phyloP scores from a whole-genome alignment of 2,888 invertebrate species.

The Caenorhabditis panamensis region DNA sequence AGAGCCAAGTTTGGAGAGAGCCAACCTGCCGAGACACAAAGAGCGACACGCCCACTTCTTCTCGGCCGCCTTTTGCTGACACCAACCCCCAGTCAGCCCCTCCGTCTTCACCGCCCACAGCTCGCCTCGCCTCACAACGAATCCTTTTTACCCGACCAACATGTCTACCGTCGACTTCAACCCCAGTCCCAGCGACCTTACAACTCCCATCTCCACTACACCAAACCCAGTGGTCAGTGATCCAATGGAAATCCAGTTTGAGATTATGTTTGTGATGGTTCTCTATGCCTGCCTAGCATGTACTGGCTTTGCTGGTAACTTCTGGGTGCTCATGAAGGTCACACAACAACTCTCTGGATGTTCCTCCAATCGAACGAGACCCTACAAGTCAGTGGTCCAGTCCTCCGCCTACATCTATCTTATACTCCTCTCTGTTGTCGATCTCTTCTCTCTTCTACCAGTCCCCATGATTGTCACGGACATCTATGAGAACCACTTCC shows the following conservation, averaged over 20 bases:
- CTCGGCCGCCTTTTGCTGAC: conserved; percentile 9
- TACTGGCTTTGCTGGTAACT: conserved; percentile 75
- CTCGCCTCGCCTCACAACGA: conserved; percentile 41
- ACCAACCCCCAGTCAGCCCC: conserved; percentile 10
- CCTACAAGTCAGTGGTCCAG: conserved; percentile 71
- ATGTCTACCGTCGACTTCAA: conserved; percentile 9
- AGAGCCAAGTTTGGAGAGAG: conserved; percentile 47
- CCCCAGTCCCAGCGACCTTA: too few relatives aligned
- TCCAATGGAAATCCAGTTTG: conserved; percentile 45
- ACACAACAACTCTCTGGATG: conserved; percentile 72
- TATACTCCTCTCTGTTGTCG: conserved; percentile 78
- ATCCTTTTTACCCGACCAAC: conserved; percentile 27
- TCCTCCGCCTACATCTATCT: conserved; percentile 79
- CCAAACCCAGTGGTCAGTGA: conserved; percentile 18
- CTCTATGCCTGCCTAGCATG: conserved; percentile 74
- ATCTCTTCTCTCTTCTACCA: conserved; percentile 75
- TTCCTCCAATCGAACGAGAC: conserved; percentile 45
- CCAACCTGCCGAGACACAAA: conserved; percentile 53
- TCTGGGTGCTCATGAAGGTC: conserved; percentile 78
- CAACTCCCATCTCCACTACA: not conserved
- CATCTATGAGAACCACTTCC: conserved; percentile 71
- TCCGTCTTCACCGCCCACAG: conserved; percentile 1
- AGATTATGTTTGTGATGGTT: conserved; percentile 64
- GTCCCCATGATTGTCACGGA: conserved; percentile 78
- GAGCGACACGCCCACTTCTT: conserved; percentile 54